A percentile compares a stretch with the other conserved stretches of the same genome.
phyloP scores from a whole-genome alignment of 2,797 vertebrate species.

The Mormyrops boulengeri region DNA sequence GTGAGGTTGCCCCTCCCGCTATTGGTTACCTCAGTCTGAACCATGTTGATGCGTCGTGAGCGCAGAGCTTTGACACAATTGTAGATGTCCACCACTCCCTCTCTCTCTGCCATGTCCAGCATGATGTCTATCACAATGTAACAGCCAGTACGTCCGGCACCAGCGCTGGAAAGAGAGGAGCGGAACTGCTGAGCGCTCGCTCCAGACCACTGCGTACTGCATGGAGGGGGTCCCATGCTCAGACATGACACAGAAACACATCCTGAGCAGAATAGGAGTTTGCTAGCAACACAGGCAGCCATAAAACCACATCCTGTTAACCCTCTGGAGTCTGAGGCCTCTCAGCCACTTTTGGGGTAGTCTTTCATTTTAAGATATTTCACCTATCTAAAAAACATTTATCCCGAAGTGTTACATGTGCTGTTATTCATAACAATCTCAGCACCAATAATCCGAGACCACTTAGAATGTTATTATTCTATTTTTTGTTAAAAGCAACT shows the following conservation, averaged over 20 bases:
- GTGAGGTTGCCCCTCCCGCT: background rate
- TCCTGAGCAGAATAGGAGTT: conserved; percentile 18
- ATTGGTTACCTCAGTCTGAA: conserved; percentile 67
- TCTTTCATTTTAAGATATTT: too few species aligned
- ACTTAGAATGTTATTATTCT: too few species aligned
- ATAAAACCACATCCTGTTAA: conserved; percentile 26
- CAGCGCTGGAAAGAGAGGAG: conserved; percentile 67
- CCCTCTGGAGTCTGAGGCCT: too few species aligned
- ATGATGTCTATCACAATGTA: conserved; percentile 99
- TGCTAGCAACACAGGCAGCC: background rate
- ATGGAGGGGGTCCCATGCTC: background rate
- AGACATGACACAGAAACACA: background rate
- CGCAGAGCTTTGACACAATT: conserved; percentile 97
- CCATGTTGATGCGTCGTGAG: conserved; percentile 98
- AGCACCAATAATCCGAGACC: too few species aligned
- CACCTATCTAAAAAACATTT: too few species aligned
- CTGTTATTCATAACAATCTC: too few species aligned
- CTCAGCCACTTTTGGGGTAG: too few species aligned
- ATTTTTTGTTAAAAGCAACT: too few species aligned
- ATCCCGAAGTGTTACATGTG: too few species aligned
- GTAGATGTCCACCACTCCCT: conserved; percentile 98
- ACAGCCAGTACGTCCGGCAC: conserved; percentile 92
- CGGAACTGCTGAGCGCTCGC: background rate
- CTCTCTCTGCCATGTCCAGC: conserved; percentile 98
- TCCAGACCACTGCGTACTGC: background rate